Base-by-base conservation (phyloP, 2,113 vertebrate species). In the Orycteropus afer region DNA sequence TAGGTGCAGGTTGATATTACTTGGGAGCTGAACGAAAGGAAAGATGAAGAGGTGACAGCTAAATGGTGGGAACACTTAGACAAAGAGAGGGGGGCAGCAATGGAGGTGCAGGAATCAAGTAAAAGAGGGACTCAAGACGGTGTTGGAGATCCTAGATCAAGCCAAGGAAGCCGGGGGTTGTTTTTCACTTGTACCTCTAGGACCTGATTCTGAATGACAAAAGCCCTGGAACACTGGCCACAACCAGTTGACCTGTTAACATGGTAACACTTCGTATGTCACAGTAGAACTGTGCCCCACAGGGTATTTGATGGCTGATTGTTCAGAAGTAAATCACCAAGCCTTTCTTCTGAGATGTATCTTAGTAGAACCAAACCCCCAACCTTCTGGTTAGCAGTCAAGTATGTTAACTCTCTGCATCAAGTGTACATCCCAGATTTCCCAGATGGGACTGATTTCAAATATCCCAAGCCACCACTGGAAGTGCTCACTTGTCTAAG, bases 81-180 rank as follows among this genome's bases (percentile, higher is more conserved):
- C 51, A 12, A 3, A 63, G 40, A 40, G 7, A 55, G 7, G 47
- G 37, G 10, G 63, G 3, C 1, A 13, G 55, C 32, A 13, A 25
- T 2, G 51, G 23, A 0, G 34, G 6, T 34, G 23, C 0, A n/a
- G 20, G 49, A 32, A 57, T 3, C 27, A 25, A 40, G 18, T 14
- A 27, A 17, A 2, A 49, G 34, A 51, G 17, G 20, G 71, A 51
- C 69, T 15, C 4, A 9, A 57, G 78, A 13, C 34, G 22, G n/a
- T 42, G 40, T 29, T 2, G 23, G 11, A 20, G 45, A 7, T 2
- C 18, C 27, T 4, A 3, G 57, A 10, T 13, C 34, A 37, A 27
- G 74, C 7, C 29, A 49, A 14, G 7, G 23, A 27, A 47, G 29
- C 3, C 0, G 76, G 12, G 32, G 32, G 34, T 23, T 3, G 0